A percentile compares a stretch with the other conserved stretches of the same genome.
These are phyloP conservation scores for Scaptomyza graminum DNA, from an alignment of 1,140 invertebrate species.

Conservation along the genomic window DNA sequence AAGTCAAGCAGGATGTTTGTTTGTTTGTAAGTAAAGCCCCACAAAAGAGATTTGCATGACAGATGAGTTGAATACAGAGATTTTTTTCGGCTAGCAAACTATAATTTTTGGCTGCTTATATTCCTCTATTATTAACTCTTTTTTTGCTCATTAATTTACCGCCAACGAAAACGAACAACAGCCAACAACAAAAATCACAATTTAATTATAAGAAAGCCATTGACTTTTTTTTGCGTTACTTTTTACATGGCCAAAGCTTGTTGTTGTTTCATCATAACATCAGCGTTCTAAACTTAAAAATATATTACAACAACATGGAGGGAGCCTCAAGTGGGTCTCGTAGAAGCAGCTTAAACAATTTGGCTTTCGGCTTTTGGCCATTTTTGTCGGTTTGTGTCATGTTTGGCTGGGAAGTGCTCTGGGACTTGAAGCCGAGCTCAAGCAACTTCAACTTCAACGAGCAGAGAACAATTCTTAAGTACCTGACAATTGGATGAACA, in stretches of 20 bases:
- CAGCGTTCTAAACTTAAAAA: constrained; percentile 79
- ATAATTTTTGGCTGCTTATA: constrained; percentile 34
- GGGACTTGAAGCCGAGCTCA: constrained; percentile 45
- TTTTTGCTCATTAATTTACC: constrained; percentile 70
- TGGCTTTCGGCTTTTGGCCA: constrained; percentile 11
- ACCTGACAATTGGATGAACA: constrained; percentile 71
- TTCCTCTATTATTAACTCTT: constrained; percentile 36
- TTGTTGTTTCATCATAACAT: constrained; percentile 66
- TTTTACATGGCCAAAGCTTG: constrained; percentile 56
- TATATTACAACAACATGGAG: constrained; percentile 54
- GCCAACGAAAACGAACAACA: constrained; percentile 3
- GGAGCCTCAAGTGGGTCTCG: not conserved
- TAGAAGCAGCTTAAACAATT: constrained; percentile 29
- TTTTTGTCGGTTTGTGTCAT: constrained; percentile 33
- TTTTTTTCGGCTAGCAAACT: constrained; percentile 35
- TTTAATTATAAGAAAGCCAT: constrained; percentile 80
- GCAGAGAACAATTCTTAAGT: constrained; percentile 60
- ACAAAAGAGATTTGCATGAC: constrained; percentile 67
- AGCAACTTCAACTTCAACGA: constrained; percentile 52
- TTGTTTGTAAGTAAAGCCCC: constrained; percentile 48
- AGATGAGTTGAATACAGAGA: constrained; percentile 13
- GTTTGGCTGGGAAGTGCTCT: not conserved
- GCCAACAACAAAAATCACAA: constrained; percentile 24
- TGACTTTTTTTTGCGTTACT: constrained; percentile 55
- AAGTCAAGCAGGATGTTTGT: constrained; percentile 54